phyloP scores from a whole-genome alignment of 2,888 invertebrate species.

The Lacanobia oleracea region DNA sequence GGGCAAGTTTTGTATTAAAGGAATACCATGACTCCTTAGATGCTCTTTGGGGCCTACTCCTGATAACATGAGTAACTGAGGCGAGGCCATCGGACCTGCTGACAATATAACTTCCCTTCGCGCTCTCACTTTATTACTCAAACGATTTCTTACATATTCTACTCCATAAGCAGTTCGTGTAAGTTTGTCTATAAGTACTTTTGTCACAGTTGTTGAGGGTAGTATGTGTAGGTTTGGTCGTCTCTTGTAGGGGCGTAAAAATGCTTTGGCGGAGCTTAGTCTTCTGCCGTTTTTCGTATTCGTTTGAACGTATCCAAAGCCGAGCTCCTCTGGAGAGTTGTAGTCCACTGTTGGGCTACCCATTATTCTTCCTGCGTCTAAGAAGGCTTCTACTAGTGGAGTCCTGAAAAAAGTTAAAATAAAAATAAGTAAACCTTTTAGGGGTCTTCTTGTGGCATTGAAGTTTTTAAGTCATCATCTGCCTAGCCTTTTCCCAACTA shows the following conservation, averaged over 20 bases:
- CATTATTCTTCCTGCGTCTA: slow-evolving; percentile 91
- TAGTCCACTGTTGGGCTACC: slow-evolving; percentile 93
- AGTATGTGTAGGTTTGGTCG: slow-evolving; percentile 91
- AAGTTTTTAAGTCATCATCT: no score
- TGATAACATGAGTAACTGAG: slow-evolving; percentile 95
- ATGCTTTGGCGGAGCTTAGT: slow-evolving; percentile 91
- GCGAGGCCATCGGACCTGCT: slow-evolving; percentile 95
- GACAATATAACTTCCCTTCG: slow-evolving; percentile 93
- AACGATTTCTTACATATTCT: slow-evolving; percentile 84
- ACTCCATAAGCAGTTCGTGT: slow-evolving; percentile 90
- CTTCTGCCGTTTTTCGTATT: slow-evolving; percentile 91
- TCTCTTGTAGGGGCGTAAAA: slow-evolving; percentile 88
- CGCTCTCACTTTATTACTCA: slow-evolving; percentile 86
- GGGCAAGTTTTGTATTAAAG: slow-evolving; percentile 90
- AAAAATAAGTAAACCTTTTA: neutral
- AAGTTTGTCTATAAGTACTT: slow-evolving; percentile 87
- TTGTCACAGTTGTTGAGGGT: slow-evolving; percentile 89
- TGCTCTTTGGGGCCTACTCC: slow-evolving; percentile 92
- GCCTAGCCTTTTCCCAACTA: no score
- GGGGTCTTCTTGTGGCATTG: no score
- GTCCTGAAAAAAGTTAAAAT: slow-evolving; percentile 71
- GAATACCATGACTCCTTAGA: slow-evolving; percentile 87
- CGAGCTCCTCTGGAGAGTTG: slow-evolving; percentile 90
- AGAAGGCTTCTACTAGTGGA: slow-evolving; percentile 91
- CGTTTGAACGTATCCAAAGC: slow-evolving; percentile 92